Conservation (phyloP, 2,113 vertebrate species). For the Trachemys scripta region DNA sequence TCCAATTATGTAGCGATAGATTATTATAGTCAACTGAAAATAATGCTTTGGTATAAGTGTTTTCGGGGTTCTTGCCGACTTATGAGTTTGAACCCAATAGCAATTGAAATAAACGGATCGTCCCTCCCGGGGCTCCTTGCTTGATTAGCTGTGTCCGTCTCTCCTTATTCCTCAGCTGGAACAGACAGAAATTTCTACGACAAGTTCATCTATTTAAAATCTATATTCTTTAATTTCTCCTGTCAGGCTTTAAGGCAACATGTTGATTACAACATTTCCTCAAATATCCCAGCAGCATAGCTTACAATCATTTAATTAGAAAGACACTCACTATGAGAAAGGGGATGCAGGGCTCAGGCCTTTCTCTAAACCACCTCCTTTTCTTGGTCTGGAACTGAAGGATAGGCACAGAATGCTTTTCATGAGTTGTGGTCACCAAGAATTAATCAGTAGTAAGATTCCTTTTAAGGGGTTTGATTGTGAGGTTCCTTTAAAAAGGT, state of each 20-base stretch:
- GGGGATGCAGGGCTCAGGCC: neutral
- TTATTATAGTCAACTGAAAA: too few species aligned
- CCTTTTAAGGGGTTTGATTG: neutral
- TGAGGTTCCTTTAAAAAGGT: neutral
- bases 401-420: neutral
- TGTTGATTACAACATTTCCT: neutral
- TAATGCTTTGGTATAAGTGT: too few species aligned
- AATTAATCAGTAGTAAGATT: neutral
- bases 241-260: neutral
- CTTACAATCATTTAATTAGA: constrained; percentile 29
- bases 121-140: too few species aligned
- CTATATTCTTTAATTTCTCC: neutral
- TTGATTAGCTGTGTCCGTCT: too few species aligned
- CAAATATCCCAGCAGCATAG: constrained; percentile 40
- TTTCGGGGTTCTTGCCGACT: too few species aligned
- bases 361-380: neutral
- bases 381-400: neutral
- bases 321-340: neutral
- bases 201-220: constrained; percentile 17
- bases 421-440: neutral
- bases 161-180: too few species aligned
- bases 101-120: too few species aligned
- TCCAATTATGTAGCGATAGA: too few species aligned
- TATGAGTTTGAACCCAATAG: too few species aligned
- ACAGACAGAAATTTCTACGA: too few species aligned